Conservation (phyloP, 2,888 invertebrate species). For the Ormyrus pomaceus region DNA sequence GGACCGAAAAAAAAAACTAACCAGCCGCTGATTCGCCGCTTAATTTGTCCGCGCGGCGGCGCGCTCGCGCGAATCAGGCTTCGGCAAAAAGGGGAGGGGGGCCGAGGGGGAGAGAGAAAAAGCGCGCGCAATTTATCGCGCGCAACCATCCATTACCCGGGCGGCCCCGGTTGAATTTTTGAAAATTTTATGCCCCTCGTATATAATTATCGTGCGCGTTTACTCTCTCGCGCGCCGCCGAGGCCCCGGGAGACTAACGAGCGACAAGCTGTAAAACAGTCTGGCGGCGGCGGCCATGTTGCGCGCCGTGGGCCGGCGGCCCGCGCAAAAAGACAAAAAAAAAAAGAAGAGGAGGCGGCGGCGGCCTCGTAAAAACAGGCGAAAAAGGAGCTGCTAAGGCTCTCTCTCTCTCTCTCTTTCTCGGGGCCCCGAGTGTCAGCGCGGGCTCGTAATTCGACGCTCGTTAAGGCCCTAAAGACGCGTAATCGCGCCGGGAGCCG, state of each 20-base stretch:
- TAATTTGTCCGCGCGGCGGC: conserved; percentile 14
- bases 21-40: not conserved
- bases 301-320: not conserved
- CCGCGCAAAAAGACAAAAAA: not conserved
- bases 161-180: conserved; percentile 18
- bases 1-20: no score
- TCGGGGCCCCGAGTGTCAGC: conserved; percentile 44
- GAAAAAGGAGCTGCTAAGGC: not conserved
- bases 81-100: not conserved
- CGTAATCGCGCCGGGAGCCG: conserved; percentile 52
- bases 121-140: conserved; percentile 13
- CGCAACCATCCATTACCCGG: conserved; percentile 18
- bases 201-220: conserved; percentile 22
- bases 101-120: not conserved
- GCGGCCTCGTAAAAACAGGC: conserved; percentile 2
- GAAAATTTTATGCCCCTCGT: conserved; percentile 38
- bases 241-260: conserved; percentile 38
- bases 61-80: not conserved
- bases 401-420: no score
- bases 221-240: conserved; percentile 4
- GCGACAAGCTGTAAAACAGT: conserved; percentile 54
- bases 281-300: not conserved
- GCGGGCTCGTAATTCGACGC: conserved; percentile 51
- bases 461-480: conserved; percentile 56
- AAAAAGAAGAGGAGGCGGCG: not conserved